A percentile compares a stretch with the other conserved stretches of the same genome.
Evolutionary conservation across 2,797 vertebrate species (phyloP).

Genomic region (Alcedo atthis): DNA sequence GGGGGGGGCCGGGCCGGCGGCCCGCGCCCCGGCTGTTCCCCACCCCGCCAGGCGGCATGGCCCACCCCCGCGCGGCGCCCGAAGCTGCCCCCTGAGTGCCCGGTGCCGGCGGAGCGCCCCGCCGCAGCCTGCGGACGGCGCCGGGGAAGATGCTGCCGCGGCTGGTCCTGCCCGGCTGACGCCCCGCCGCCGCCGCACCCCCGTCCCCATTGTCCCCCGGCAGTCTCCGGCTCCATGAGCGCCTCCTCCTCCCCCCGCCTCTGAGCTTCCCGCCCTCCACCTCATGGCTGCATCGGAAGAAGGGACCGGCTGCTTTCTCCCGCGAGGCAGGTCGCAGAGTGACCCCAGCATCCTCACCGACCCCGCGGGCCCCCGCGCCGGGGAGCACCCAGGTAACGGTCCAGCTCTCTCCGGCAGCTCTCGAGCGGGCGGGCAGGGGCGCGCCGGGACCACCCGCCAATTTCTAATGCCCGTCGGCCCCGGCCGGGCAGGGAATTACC

Average conservation of each 20-base stretch:
- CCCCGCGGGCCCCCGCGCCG: slow-evolving; percentile 77
- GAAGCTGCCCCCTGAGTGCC: neutral
- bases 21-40: slow-evolving; percentile 46
- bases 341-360: slow-evolving; percentile 94
- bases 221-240: slow-evolving; percentile 75
- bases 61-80: neutral
- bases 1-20: neutral
- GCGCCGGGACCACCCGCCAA: neutral
- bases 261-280: slow-evolving; percentile 65
- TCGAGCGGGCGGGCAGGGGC: neutral
- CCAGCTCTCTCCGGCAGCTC: neutral
- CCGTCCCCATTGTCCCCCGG: slow-evolving; percentile 75
- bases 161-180: slow-evolving; percentile 48
- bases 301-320: slow-evolving; percentile 84
- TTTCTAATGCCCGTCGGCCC: neutral
- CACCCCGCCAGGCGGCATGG: neutral
- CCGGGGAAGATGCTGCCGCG: slow-evolving; percentile 49
- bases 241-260: slow-evolving; percentile 40
- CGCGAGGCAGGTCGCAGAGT: slow-evolving; percentile 92
- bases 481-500: neutral
- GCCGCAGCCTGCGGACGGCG: slow-evolving; percentile 2
- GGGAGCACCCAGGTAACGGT: slow-evolving; percentile 85
- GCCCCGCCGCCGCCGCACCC: neutral
- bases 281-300: slow-evolving; percentile 90
- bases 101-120: neutral